Evolutionary conservation across 2,888 invertebrate genomes (phyloP), one percentile per base, ranked within the genome.

Genomic region (Camptogramma bilineatum): DNA sequence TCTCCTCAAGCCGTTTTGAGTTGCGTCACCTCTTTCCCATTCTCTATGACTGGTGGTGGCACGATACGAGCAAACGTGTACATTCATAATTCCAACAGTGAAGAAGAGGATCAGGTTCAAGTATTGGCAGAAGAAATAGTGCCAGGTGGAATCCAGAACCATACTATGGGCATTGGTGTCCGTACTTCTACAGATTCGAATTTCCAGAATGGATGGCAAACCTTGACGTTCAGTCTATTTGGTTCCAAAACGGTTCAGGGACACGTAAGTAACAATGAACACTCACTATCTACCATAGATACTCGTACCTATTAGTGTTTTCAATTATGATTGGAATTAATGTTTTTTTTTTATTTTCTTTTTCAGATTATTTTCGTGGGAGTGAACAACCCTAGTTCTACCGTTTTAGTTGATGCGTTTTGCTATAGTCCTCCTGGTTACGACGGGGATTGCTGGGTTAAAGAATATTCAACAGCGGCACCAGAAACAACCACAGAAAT

Each of bases 351-450:
- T 3, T 21, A 46, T 19, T 17, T 44, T 19, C n/a, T 39, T 17
- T 60, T 60, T 24, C 53, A 61, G 60, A 16, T 61, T 1, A 48
- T 24, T 9, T 48, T 61, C 10, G 8, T 61, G 47, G 60, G 48
- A n/a, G 5, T 21, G 7, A n/a, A 18, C n/a, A 21, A 48, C 42
- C 24, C 1, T 3, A 17, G 5, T 0, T 24, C 44, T 13, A 44
- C 44, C 28, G 51, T 55, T 31, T 34, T 52, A 51, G 62, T 62
- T 50, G 62, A 55, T 52, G 50, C 55, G 19, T 55, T 62, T 21
- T 55, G 55, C n/a, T 61, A 61, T 17, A 61, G 46, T 17, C 60
- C 60, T 1, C 21, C 39, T 24, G 24, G 42, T 8, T 48, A 39
- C 50, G 60, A 54, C 0, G 53, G 39, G 42, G 60, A 48, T 8